Evolutionary conservation across 2,797 vertebrate genomes (phyloP), one percentile per base, ranked within the genome.

Genomic region (Ptychadena robeensis): DNA sequence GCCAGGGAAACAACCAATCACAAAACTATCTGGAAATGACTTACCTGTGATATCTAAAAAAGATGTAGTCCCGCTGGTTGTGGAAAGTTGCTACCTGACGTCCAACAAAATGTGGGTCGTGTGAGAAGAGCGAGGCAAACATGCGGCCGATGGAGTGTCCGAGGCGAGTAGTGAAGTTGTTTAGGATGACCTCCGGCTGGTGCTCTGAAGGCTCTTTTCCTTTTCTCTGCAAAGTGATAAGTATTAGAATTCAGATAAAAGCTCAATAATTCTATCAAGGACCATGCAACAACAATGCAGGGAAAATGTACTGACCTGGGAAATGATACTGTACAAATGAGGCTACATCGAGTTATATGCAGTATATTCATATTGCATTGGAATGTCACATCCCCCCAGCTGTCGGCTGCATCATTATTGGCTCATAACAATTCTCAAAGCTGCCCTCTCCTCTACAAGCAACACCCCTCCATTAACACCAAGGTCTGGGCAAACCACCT

Each of bases 61-160:
- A 99, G 85, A 99, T 91, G 87, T 97, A 99, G 90, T 99, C 98
- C 85, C 98, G 92, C 86, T 99, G 98, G 91, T 99, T 99, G 89
- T 99, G 98, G 88, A 99, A 99, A 4, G 98, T 99, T 59, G 96
- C 97, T 8, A 99, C 97, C 86, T 99, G 98, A 85, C 97, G 95
- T 79, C 98, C 97, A 38, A 94, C 88, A 88, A 99, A 99, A 68
- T 98, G 96, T 25, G 98, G 98, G 82, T 97, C 92, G 0, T 98
- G 96, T 25, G 97, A 96, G 86, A 97, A 99, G 25, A 99, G 94
- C n/a, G 96, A 96, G 0, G 97, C 98, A 31, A 99, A 94, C 92
- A 97, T 90, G 1, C 97, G 95, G 28, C 97, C 97, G 6, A 99
- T 70, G 73, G 90, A 95, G 89, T 99, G 98, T 31, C 98, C 98